A percentile compares a stretch with the other conserved stretches of the same genome.
Conservation (phyloP, 2,113 vertebrate species). For the Picathartes gymnocephalus region DNA sequence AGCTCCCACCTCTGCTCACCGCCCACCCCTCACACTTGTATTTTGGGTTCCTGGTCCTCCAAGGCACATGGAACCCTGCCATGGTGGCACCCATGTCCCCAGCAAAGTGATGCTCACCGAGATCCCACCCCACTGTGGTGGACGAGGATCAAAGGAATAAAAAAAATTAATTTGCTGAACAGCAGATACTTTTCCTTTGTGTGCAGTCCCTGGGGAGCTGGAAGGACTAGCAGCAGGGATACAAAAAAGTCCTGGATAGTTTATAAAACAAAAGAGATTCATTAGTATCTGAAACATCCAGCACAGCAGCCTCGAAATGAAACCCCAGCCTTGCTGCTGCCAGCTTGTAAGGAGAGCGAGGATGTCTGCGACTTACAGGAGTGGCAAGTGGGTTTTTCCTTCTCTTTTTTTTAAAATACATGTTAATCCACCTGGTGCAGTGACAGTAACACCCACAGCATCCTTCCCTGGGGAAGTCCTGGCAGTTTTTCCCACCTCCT, state of each 20-base stretch:
- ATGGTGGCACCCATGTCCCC: not conserved
- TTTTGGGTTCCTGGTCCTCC: rapidly evolving
- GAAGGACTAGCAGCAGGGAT: not conserved
- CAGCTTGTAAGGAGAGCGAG: not conserved
- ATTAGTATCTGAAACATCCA: not conserved
- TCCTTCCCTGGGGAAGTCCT: not conserved
- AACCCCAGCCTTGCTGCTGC: not conserved
- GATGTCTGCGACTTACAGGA: not conserved
- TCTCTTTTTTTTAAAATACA: not conserved
- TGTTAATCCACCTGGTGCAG: not conserved
- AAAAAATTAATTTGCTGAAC: not conserved
- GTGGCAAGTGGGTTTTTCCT: not conserved
- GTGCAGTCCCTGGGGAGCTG: not conserved
- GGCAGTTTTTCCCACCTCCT: not conserved
- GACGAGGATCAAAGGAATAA: not conserved
- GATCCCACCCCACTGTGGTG: not conserved
- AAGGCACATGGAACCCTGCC: rapidly evolving
- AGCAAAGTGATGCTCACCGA: rapidly evolving
- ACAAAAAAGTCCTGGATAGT: not conserved
- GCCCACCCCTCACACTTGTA: not conserved
- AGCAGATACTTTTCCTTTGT: not conserved
- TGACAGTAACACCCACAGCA: not conserved
- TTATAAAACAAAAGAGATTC: not conserved
- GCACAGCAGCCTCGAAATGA: not conserved
- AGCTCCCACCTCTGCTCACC: not conserved